Conservation (phyloP, 2,113 vertebrate species). For the Cricetomys ansorgei region DNA sequence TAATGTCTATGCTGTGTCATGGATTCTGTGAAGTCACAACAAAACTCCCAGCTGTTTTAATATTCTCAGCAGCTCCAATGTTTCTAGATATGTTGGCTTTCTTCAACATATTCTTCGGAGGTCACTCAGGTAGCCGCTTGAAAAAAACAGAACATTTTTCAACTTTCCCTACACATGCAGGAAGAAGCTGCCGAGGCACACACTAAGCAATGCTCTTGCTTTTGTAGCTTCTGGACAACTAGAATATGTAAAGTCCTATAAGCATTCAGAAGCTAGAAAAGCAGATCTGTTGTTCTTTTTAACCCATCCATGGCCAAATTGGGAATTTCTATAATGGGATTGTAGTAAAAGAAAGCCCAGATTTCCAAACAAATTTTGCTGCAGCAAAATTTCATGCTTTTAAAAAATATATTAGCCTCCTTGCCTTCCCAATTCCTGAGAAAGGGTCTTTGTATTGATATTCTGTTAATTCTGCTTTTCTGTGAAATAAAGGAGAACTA, state of each 20-base stretch:
- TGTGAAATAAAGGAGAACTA: not conserved
- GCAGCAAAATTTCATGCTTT: too few relatives aligned
- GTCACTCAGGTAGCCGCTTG: not conserved
- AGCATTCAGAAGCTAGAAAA: not conserved
- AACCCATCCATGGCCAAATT: not conserved
- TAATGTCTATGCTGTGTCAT: not conserved
- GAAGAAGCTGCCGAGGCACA: not conserved
- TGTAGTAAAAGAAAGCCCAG: too few relatives aligned
- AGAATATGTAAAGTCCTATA: not conserved
- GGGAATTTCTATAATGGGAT: not conserved
- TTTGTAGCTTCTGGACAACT: not conserved
- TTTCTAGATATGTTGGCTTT: not conserved
- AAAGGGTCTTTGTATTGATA: not conserved
- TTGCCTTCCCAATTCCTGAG: not conserved
- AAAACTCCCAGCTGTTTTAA: not conserved
- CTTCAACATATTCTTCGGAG: not conserved
- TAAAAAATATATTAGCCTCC: not conserved
- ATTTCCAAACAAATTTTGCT: not conserved
- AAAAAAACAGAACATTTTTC: not conserved
- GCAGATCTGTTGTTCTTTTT: not conserved
- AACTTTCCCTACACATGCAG: not conserved
- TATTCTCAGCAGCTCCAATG: not conserved
- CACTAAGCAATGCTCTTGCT: not conserved
- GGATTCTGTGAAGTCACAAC: not conserved
- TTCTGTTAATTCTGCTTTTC: not conserved